These are phyloP conservation scores for Escarpia spicata DNA, from an alignment of 2,888 invertebrate species.

Conservation along the genomic window DNA sequence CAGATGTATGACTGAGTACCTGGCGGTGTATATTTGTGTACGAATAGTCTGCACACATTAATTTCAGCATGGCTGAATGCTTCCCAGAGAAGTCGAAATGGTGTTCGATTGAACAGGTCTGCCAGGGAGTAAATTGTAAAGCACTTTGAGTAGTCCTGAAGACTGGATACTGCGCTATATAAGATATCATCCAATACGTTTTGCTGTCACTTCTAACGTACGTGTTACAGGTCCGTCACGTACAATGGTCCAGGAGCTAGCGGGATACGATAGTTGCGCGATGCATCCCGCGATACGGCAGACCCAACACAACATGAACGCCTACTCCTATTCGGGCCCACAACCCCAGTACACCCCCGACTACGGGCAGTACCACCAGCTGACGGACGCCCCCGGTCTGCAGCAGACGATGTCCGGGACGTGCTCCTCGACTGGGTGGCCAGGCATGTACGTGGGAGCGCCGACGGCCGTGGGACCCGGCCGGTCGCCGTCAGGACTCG, in stretches of 20 bases:
- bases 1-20: too few species aligned
- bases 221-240: not conserved
- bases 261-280: not conserved
- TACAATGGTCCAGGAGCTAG: slow-evolving; percentile 16
- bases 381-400: not conserved
- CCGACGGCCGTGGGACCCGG: not conserved
- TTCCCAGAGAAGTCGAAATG: too few species aligned
- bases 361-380: slow-evolving; percentile 3
- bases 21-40: too few species aligned
- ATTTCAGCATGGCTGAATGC: too few species aligned
- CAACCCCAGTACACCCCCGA: not conserved
- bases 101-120: too few species aligned
- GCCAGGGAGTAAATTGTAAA: too few species aligned
- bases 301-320: not conserved
- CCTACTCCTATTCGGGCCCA: not conserved
- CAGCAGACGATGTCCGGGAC: not conserved
- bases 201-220: not conserved
- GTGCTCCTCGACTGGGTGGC: not conserved
- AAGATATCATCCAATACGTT: not conserved
- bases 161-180: too few species aligned
- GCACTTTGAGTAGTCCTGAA: too few species aligned
- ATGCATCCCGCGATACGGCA: not conserved
- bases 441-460: not conserved
- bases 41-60: too few species aligned
- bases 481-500: not conserved